Evolutionary conservation across 2,113 vertebrate species (phyloP).

Genomic region (Thymallus thymallus): DNA sequence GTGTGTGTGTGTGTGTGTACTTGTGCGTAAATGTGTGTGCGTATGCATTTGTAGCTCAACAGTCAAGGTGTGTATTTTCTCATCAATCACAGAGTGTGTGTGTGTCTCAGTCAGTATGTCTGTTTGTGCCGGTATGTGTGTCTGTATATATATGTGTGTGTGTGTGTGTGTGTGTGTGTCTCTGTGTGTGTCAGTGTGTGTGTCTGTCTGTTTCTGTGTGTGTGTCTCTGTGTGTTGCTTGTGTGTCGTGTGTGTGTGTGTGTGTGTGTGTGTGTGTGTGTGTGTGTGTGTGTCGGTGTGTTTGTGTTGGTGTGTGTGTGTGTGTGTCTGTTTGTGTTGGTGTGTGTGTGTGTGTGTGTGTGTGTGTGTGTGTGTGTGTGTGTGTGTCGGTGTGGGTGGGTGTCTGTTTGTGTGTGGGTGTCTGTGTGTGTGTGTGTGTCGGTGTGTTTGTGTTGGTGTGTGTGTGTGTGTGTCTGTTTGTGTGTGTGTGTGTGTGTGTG

Average conservation of each 20-base stretch:
- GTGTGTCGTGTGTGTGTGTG: constrained; percentile 6
- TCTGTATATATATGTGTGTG: too few species aligned
- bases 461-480: neutral
- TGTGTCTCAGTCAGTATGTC: too few species aligned
- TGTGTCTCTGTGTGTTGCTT: too few species aligned
- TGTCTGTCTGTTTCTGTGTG: too few species aligned
- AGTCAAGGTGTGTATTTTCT: constrained; percentile 16
- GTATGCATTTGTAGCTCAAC: neutral
- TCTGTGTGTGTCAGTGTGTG: too few species aligned
- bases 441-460: constrained; percentile 31
- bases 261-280: constrained; percentile 14
- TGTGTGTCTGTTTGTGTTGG: too few species aligned
- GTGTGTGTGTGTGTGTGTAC: too few species aligned
- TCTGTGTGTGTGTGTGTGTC: constrained; percentile 40
- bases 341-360: too few species aligned
- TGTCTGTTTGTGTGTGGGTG: too few species aligned
- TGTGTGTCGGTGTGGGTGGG: neutral
- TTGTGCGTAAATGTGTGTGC: neutral
- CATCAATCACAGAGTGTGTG: constrained; percentile 6
- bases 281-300: neutral
- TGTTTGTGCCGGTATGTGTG: constrained; percentile 8
- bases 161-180: too few species aligned
- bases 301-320: constrained; percentile 8
- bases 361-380: too few species aligned
- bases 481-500: neutral